Conservation (phyloP, 2,888 invertebrate species). For the Galeopsomyia nigrocyanea region DNA sequence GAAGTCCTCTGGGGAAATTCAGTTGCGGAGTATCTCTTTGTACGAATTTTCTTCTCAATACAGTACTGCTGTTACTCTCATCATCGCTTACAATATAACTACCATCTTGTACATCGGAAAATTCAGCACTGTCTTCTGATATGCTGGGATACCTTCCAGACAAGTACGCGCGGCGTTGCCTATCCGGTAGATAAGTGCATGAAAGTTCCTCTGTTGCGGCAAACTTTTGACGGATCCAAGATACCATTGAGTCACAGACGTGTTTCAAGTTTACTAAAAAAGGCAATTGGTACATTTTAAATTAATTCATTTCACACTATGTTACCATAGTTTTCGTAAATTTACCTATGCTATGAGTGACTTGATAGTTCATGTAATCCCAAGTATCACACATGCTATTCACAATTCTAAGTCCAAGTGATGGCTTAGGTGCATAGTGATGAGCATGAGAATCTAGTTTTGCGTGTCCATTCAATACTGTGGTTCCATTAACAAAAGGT, state of each 20-base stretch:
- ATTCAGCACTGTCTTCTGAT: conserved; percentile 47
- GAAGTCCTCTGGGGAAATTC: conserved; percentile 21
- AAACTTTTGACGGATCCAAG: conserved; percentile 52
- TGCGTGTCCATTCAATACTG: conserved; percentile 9
- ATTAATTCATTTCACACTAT: neutral
- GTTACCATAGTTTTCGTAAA: conserved; percentile 1
- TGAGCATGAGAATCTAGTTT: neutral
- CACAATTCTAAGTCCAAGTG: neutral
- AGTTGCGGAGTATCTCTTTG: conserved; percentile 8
- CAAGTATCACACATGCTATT: conserved; percentile 9
- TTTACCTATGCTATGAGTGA: conserved; percentile 37
- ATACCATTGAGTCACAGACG: conserved; percentile 49
- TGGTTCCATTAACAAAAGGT: neutral
- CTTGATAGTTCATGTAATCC: conserved; percentile 21
- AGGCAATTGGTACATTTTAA: neutral
- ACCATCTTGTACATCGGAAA: conserved; percentile 24
- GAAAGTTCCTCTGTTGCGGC: conserved; percentile 59
- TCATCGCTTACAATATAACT: conserved; percentile 29
- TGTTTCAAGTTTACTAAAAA: conserved; percentile 53
- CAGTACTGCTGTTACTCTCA: conserved; percentile 31
- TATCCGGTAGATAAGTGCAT: conserved; percentile 61
- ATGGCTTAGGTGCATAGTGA: neutral
- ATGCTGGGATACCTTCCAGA: conserved; percentile 33
- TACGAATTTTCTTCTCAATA: conserved; percentile 16
- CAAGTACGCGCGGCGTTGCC: conserved; percentile 50